phyloP scores from a whole-genome alignment of 2,113 vertebrate species.

The Brachionichthys hirsutus region DNA sequence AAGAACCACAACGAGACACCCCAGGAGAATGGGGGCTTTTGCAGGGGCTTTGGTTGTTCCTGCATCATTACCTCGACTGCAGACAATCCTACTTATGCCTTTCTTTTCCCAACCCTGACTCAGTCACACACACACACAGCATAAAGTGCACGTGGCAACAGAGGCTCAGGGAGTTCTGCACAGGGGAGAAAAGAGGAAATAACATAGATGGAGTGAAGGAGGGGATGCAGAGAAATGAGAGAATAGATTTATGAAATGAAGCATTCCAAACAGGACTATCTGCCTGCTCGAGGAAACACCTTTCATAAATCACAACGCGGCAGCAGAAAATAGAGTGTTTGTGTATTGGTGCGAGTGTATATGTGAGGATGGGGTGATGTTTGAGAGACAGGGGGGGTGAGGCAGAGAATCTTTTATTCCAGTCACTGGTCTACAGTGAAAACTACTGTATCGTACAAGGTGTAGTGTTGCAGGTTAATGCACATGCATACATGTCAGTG shows the following conservation, averaged over 20 bases:
- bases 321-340: conserved; percentile 66
- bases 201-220: conserved; percentile 44
- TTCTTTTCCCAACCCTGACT: conserved; percentile 45
- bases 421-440: conserved; percentile 37
- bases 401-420: conserved; percentile 49
- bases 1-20: conserved; percentile 66
- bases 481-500: conserved; percentile 25
- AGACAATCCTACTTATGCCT: conserved; percentile 71
- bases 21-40: conserved; percentile 69
- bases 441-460: conserved; percentile 27
- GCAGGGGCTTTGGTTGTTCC: conserved; percentile 67
- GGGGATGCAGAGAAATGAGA: conserved; percentile 57
- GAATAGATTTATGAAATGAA: conserved; percentile 78
- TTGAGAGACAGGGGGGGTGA: conserved; percentile 25
- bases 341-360: conserved; percentile 7
- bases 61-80: conserved; percentile 73
- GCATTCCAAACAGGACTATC: conserved; percentile 70
- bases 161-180: conserved; percentile 67
- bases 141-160: conserved; percentile 55
- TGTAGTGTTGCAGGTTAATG: conserved; percentile 36
- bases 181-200: conserved; percentile 64
- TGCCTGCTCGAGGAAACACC: conserved; percentile 73
- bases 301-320: conserved; percentile 73
- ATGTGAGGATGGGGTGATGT: conserved; percentile 5
- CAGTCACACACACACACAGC: conserved; percentile 21